Evolutionary conservation across 30 jellyfish, hydroid and myxozoan species (phyloP), one percentile per base, ranked within the genome.

Genomic region (Aurelia aurita complex sp. Pacific): DNA sequence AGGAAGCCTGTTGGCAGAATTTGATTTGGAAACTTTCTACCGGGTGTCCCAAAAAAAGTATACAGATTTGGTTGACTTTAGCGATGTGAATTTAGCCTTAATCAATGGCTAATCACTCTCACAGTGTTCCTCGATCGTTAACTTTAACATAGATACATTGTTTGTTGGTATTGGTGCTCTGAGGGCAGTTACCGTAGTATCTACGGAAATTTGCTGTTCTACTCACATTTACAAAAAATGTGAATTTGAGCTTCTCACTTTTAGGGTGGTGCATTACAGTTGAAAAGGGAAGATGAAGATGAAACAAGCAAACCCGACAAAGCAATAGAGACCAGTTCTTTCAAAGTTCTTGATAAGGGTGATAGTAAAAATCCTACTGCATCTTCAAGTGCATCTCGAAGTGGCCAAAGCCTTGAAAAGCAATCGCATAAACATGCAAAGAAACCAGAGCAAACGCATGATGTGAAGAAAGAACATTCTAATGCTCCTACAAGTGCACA

Each of bases 251-350:
- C 14, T 19, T 76, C 33, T 14, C 50, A 33, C 67, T 46, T 66
- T n/a, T 36, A 88, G 97, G 97, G 97, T 70, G 97, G 97, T 46
- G 54, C 78, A 9, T 53, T 88, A 71, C 92, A 70, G 70, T 76
- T 67, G 62, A 88, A 88, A 59, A 35, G 77, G 34, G 88, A 74
- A 3, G 42, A 64, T 19, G 92, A 79, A 9, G 91, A 80, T 66
- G 95, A 77, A 46, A 34, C 46, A 18, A 40, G 85, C 75, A 53
- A 69, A 53, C 73, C 82, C 64, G 93, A 74, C 33, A 84, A 84
- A 53, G 52, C 65, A 4, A 63, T 63, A 29, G 87, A 67, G 7
- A 68, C 74, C 4, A 57, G 67, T 73, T 78, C 87, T 34, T 73
- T 59, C 55, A 84, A 84, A 84, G 64, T 80, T 12, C 23, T 16